These are phyloP conservation scores for Sarcophaga rosellei DNA, from an alignment of 2,888 invertebrate species.

Conservation along the genomic window DNA sequence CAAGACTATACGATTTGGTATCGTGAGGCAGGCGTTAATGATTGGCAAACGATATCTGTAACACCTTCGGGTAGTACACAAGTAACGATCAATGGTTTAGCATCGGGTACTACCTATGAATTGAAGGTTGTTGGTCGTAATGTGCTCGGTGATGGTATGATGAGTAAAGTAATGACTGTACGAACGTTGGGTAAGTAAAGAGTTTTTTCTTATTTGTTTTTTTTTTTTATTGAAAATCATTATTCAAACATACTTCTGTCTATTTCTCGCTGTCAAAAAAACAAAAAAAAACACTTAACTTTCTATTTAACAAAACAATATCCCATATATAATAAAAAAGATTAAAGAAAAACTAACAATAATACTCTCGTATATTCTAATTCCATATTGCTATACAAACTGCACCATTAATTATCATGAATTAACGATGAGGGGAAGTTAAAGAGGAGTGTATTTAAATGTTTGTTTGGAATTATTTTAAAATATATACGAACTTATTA, in stretches of 20 bases:
- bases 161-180: constrained; percentile 95
- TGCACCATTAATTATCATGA: constrained; percentile 55
- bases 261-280: constrained; percentile 52
- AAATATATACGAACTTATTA: not conserved
- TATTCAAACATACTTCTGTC: constrained; percentile 43
- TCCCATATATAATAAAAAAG: too few species aligned
- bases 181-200: constrained; percentile 89
- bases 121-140: constrained; percentile 98
- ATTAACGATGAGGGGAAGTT: constrained; percentile 36
- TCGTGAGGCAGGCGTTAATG: constrained; percentile 91
- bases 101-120: constrained; percentile 95
- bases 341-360: not conserved
- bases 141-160: constrained; percentile 96
- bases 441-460: constrained; percentile 20
- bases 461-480: not conserved
- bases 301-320: too few species aligned
- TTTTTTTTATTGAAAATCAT: constrained; percentile 8
- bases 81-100: constrained; percentile 94
- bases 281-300: too few species aligned
- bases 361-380: not conserved
- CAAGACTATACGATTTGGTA: constrained; percentile 98
- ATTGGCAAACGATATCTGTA: constrained; percentile 97
- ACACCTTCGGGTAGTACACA: constrained; percentile 94
- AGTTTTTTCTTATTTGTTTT: not conserved
- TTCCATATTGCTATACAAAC: constrained; percentile 6